Percentiles rank a stretch among this genome's conserved stretches.
Conservation (phyloP, 1,140 invertebrate species). For the Vanessa tameamea region DNA sequence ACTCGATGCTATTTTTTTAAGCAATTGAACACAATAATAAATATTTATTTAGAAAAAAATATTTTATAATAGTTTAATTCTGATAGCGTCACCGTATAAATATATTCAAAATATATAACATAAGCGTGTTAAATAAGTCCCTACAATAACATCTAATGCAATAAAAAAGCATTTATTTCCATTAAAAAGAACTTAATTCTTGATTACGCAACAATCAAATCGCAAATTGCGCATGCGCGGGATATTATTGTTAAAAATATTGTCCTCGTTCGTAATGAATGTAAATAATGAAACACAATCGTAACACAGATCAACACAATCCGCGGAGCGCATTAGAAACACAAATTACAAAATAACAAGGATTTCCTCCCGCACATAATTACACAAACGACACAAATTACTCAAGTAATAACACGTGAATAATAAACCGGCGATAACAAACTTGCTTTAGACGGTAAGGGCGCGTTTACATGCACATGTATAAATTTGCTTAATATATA, state of each 20-base stretch:
- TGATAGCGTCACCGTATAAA: too few species aligned
- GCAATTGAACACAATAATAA: too few species aligned
- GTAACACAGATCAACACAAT: slow-evolving; percentile 63
- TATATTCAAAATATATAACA: too few species aligned
- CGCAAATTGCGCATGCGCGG: slow-evolving; percentile 42
- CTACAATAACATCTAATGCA: neutral
- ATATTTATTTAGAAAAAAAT: too few species aligned
- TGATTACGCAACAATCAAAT: slow-evolving; percentile 38
- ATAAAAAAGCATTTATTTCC: slow-evolving; percentile 20
- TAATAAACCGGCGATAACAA: slow-evolving; percentile 52
- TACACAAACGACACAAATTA: slow-evolving; percentile 63
- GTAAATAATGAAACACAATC: slow-evolving; percentile 72
- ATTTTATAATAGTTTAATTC: too few species aligned
- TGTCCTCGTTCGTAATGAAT: slow-evolving; percentile 58
- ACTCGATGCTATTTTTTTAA: too few species aligned
- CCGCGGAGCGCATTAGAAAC: slow-evolving; percentile 59
- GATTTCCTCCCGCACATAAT: slow-evolving; percentile 70
- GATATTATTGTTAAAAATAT: slow-evolving; percentile 54
- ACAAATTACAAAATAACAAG: slow-evolving; percentile 70
- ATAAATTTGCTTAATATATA: neutral
- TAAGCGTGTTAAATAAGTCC: neutral
- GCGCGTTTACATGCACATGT: slow-evolving; percentile 5
- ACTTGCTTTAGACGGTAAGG: slow-evolving; percentile 29
- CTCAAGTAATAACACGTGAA: slow-evolving; percentile 68
- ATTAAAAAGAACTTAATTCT: slow-evolving; percentile 52